Percentiles rank a stretch among this genome's conserved stretches.
These are phyloP conservation scores for Pachycephala philippinensis DNA, from an alignment of 2,113 vertebrate species.

Conservation along the genomic window DNA sequence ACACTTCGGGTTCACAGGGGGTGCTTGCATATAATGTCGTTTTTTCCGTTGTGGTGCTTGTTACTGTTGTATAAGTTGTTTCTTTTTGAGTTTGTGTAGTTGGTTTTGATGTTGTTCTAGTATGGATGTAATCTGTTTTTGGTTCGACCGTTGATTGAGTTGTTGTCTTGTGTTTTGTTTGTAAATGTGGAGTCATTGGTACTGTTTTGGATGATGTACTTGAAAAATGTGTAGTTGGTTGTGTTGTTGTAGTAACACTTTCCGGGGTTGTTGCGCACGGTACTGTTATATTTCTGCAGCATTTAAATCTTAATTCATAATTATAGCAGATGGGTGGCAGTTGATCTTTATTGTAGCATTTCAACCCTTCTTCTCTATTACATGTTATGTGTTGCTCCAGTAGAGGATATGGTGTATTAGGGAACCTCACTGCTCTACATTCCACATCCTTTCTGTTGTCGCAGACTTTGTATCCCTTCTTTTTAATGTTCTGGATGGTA, in stretches of 20 bases:
- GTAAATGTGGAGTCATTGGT: rapidly evolving
- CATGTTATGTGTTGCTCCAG: conserved; percentile 60
- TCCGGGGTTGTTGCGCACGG: rapidly evolving
- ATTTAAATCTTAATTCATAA: conserved; percentile 63
- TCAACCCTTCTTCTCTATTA: conserved; percentile 39
- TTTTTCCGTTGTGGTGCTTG: rapidly evolving
- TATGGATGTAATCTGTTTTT: background rate
- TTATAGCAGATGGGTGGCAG: conserved; percentile 67
- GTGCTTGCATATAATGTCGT: rapidly evolving
- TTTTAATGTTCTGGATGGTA: conserved; percentile 66
- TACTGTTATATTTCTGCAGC: background rate
- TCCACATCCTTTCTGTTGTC: conserved; percentile 12
- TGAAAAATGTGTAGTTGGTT: rapidly evolving
- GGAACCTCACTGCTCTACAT: conserved; percentile 64
- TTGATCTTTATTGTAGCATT: conserved; percentile 69
- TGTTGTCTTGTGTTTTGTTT: background rate
- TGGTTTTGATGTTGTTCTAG: rapidly evolving
- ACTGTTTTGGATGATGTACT: rapidly evolving
- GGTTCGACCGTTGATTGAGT: rapidly evolving
- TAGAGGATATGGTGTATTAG: background rate
- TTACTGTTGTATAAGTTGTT: rapidly evolving
- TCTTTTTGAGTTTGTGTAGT: rapidly evolving
- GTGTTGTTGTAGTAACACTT: rapidly evolving
- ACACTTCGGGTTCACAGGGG: background rate
- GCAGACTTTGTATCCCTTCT: conserved; percentile 50